Evolutionary conservation across 2,797 vertebrate genomes (phyloP).

Genomic region (Melanotaenia boesemani): DNA sequence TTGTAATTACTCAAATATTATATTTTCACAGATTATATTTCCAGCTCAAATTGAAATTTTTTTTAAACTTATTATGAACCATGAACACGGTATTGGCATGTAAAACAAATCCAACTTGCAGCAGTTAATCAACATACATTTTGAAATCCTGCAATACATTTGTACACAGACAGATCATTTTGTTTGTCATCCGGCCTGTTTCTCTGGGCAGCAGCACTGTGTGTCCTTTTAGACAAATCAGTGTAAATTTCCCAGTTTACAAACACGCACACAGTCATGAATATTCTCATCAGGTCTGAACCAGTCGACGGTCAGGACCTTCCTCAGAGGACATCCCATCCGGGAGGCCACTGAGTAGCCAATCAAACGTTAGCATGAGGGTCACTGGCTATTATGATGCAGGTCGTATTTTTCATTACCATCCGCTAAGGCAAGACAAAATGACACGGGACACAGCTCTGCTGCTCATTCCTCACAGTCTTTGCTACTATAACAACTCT

Average conservation of each 20-base stretch:
- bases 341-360: conserved; percentile 65
- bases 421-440: conserved; percentile 63
- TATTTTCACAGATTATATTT: neutral
- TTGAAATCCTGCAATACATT: neutral
- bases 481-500: conserved; percentile 23
- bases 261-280: conserved; percentile 62
- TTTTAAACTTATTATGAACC: neutral
- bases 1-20: neutral
- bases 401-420: conserved; percentile 70
- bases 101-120: conserved; percentile 6
- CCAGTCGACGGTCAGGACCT: conserved; percentile 69
- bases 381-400: conserved; percentile 77
- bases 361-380: conserved; percentile 61
- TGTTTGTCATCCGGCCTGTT: neutral
- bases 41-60: too few relatives aligned
- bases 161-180: neutral
- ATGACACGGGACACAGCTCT: conserved; percentile 59
- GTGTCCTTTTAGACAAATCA: conserved; percentile 62
- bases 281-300: conserved; percentile 74
- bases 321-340: conserved; percentile 68
- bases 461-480: conserved; percentile 31
- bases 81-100: neutral
- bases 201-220: conserved; percentile 19
- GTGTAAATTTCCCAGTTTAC: conserved; percentile 52
- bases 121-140: neutral